A percentile compares a stretch with the other conserved stretches of the same genome.
These are phyloP conservation scores for Myiothlypis chrysogaster DNA, from an alignment of 2,797 vertebrate genomes.

Conservation along the genomic window DNA sequence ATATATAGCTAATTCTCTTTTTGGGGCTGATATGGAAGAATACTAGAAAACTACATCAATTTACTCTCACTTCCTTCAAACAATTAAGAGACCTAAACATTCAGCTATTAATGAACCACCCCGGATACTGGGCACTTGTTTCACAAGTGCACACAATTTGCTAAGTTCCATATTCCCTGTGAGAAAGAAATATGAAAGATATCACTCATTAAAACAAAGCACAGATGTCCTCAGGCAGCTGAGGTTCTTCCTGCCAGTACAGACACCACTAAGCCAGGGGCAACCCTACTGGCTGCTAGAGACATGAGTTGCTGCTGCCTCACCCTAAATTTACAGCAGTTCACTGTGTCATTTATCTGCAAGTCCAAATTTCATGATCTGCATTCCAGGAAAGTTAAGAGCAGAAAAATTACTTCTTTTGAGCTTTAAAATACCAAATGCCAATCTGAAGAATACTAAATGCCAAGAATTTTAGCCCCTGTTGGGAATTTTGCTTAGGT, in stretches of 20 bases:
- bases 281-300: background rate
- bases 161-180: background rate
- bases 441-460: background rate
- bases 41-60: background rate
- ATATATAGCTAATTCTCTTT: background rate
- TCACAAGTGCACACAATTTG: background rate
- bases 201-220: background rate
- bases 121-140: background rate
- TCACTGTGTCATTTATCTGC: background rate
- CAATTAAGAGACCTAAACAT: background rate
- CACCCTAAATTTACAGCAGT: background rate
- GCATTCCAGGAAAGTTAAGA: background rate
- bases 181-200: background rate
- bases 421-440: background rate
- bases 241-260: background rate
- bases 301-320: background rate
- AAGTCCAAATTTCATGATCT: background rate
- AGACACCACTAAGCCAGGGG: background rate
- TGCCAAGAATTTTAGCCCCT: background rate
- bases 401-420: background rate
- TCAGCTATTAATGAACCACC: background rate
- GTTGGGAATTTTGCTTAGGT: background rate
- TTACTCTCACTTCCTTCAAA: background rate
- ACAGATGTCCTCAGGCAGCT: background rate
- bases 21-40: background rate